Base-by-base conservation (phyloP, 2,113 vertebrate species). In the Chaetodon auriga region DNA sequence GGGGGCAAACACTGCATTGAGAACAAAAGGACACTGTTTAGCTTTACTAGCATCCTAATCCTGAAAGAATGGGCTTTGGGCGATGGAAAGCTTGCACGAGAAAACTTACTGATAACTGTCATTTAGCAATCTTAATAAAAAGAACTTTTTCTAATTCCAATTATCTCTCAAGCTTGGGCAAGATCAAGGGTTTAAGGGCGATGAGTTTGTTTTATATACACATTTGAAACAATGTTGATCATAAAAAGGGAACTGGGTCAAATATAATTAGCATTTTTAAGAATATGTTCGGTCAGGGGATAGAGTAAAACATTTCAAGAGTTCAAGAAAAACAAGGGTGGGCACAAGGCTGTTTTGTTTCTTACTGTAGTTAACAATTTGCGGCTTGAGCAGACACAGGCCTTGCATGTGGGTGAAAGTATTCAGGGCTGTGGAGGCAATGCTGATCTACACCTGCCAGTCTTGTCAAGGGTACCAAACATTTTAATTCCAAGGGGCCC, bases 1-100 rank as follows among this genome's bases (percentile, higher is more conserved):
- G 76, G 68, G 74, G 71, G 61, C 62, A 79, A 81, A 75, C 83
- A 73, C 57, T 36, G 66, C 72, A 38, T 46, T 64, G 55, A 88
- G 84, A 87, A 93, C 88, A 91, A 91, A 86, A 78, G 83, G 63
- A 85, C 75, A 87, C 85, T 90, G 90, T 94, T 87, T 81, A 90
- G 80, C 81, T 88, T 81, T 43, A 81, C 71, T 61, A 53, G 75
- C 73, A 87, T 89, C 58, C 85, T 85, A 91, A 93, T 91, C 86
- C 82, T 77, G 54, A 55, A 38, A 89, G 70, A 92, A 91, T 53
- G 68, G 62, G 51, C 54, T 81, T 82, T 89, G 80, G 88, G 78
- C 8, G 16, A 45, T 68, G 21, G 30, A 85, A 75, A 75, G 72
- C 53, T 36, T 48, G 30, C 58, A 30, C 12, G 8, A 38, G 58